A percentile compares a stretch with the other conserved stretches of the same genome.
Evolutionary conservation across 2,888 invertebrate genomes (phyloP).

Genomic region (Nemurella pictetii): DNA sequence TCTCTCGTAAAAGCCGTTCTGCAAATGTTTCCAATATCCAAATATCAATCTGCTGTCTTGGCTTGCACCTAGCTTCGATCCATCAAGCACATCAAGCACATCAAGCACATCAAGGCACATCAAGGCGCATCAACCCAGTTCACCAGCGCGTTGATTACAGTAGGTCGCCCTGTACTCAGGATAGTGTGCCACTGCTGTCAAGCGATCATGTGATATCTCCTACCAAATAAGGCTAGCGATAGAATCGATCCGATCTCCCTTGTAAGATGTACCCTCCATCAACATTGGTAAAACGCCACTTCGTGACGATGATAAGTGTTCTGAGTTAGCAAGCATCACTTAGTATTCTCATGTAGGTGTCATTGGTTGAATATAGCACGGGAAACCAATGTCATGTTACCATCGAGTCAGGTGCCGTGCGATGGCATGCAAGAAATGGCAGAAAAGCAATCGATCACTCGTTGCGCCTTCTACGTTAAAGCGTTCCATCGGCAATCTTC

Average conservation of each 20-base stretch:
- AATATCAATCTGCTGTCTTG: not conserved
- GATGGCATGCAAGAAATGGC: not conserved
- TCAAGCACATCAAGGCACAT: too few relatives aligned
- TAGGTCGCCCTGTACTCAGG: not conserved
- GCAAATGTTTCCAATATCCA: not conserved
- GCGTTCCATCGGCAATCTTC: not conserved
- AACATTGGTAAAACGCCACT: not conserved
- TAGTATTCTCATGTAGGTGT: not conserved
- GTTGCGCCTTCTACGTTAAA: not conserved
- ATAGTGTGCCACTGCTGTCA: not conserved
- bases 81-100: not conserved
- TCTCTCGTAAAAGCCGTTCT: not conserved
- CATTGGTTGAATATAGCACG: not conserved
- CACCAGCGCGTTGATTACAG: not conserved
- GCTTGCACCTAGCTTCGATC: not conserved
- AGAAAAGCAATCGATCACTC: not conserved
- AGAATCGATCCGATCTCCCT: not conserved
- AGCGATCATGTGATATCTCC: not conserved
- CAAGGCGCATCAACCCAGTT: not conserved
- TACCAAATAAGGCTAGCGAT: not conserved
- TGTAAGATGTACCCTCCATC: not conserved
- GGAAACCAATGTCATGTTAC: not conserved
- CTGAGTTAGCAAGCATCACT: not conserved
- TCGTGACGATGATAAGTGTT: not conserved
- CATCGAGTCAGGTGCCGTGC: not conserved